Conservation (phyloP, 1,140 invertebrate species). For the Pachypeltis micranthus region DNA sequence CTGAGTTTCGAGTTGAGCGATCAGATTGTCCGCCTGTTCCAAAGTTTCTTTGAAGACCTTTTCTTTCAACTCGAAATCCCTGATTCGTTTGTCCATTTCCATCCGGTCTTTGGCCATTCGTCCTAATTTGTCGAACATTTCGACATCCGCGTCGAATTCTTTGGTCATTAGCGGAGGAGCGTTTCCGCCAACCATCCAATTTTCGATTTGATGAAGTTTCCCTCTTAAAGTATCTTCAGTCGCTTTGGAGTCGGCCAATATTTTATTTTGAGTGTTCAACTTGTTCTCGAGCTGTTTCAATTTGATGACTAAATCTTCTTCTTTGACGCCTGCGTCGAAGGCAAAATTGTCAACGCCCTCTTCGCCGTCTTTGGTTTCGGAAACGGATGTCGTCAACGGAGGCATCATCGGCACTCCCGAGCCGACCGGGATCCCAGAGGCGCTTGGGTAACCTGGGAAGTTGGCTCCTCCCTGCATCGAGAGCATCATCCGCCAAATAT, state of each 20-base stretch:
- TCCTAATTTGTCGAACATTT: conserved; percentile 17
- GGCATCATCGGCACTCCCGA: background rate
- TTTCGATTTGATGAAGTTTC: conserved; percentile 16
- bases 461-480: conserved; percentile 3
- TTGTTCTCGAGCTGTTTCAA: conserved; percentile 37
- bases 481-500: conserved; percentile 36
- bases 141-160: conserved; percentile 13
- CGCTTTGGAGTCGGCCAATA: conserved; percentile 14
- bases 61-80: conserved; percentile 37
- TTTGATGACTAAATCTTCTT: conserved; percentile 18
- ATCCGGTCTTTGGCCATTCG: conserved; percentile 24
- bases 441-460: background rate
- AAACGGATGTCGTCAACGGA: background rate
- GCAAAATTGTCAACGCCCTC: background rate
- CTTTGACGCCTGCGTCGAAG: background rate
- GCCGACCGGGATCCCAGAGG: background rate
- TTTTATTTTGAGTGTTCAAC: conserved; percentile 16
- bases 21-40: conserved; percentile 58
- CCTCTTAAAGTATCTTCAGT: conserved; percentile 16
- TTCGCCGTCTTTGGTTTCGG: background rate
- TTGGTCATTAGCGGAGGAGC: background rate
- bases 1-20: conserved; percentile 52
- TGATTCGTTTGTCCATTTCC: conserved; percentile 28
- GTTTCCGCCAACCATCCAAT: background rate
- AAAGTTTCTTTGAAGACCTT: conserved; percentile 57